Percentiles rank a stretch among this genome's conserved stretches.
These are phyloP conservation scores for Actenoides hombroni DNA, from an alignment of 2,113 vertebrate species.

Conservation along the genomic window DNA sequence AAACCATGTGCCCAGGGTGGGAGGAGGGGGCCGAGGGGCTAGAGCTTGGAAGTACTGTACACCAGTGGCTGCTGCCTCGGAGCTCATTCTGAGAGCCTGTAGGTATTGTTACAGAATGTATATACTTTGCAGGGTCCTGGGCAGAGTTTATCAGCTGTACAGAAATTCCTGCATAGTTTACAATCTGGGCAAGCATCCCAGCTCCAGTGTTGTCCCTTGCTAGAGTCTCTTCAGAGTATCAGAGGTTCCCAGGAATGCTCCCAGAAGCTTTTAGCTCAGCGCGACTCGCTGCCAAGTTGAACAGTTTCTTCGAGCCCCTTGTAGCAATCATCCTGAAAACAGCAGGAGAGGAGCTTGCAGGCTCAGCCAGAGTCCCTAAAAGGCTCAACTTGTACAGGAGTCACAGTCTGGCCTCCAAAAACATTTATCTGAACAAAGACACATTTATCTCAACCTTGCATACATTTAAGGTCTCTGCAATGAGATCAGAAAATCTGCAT, in stretches of 20 bases:
- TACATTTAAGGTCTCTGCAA: neutral
- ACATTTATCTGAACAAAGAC: neutral
- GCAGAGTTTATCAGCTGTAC: neutral
- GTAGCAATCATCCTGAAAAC: neutral
- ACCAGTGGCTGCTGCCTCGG: neutral
- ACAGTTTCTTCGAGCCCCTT: neutral
- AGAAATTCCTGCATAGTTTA: constrained; percentile 35
- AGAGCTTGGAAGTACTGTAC: neutral
- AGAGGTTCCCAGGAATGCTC: constrained; percentile 48
- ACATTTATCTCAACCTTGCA: constrained; percentile 1
- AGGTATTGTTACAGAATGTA: neutral
- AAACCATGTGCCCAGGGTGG: neutral
- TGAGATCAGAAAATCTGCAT: neutral
- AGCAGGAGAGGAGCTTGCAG: neutral
- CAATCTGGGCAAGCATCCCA: constrained; percentile 43
- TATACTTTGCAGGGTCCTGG: neutral
- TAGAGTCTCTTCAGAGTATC: constrained; percentile 25
- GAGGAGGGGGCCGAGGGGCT: neutral
- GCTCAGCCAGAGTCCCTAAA: neutral
- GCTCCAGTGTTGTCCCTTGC: neutral
- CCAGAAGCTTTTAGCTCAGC: constrained; percentile 34
- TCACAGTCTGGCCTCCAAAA: neutral
- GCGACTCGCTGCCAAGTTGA: constrained; percentile 19
- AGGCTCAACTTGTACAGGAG: neutral
- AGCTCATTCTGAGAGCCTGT: neutral